Percentiles rank a stretch among this genome's conserved stretches.
These are phyloP conservation scores for Chaetops frenatus DNA, from an alignment of 2,113 vertebrate genomes.

Conservation along the genomic window DNA sequence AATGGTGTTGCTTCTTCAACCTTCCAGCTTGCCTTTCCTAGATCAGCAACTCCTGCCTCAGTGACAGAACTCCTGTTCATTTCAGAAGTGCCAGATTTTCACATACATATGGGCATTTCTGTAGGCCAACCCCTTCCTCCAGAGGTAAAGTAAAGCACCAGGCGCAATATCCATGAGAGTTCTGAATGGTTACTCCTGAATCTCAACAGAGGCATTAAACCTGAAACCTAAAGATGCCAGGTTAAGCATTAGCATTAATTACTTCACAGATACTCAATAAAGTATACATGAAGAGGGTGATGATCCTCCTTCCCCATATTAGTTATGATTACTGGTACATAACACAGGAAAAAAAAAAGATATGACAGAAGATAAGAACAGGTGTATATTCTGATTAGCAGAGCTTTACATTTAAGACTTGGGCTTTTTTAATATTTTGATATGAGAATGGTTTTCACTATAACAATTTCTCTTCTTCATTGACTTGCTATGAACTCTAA, in stretches of 20 bases:
- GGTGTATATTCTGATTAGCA: neutral
- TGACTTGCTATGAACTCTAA: neutral
- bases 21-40: neutral
- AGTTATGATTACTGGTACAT: neutral
- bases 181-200: neutral
- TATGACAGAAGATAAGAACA: neutral
- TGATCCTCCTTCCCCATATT: neutral
- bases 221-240: neutral
- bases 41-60: neutral
- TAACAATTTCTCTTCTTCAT: neutral
- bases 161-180: neutral
- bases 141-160: neutral
- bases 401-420: neutral
- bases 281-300: neutral
- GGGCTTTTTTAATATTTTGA: neutral
- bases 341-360: neutral
- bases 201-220: neutral
- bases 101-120: neutral
- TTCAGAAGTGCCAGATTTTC: neutral
- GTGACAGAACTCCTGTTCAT: neutral
- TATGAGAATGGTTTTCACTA: neutral
- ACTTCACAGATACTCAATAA: neutral
- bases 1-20: neutral
- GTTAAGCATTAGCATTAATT: neutral
- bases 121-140: neutral